A percentile compares a stretch with the other conserved stretches of the same genome.
Evolutionary conservation across 30 jellyfish, hydroid and myxozoan genomes (phyloP).

Genomic region (Turritopsis rubra): DNA sequence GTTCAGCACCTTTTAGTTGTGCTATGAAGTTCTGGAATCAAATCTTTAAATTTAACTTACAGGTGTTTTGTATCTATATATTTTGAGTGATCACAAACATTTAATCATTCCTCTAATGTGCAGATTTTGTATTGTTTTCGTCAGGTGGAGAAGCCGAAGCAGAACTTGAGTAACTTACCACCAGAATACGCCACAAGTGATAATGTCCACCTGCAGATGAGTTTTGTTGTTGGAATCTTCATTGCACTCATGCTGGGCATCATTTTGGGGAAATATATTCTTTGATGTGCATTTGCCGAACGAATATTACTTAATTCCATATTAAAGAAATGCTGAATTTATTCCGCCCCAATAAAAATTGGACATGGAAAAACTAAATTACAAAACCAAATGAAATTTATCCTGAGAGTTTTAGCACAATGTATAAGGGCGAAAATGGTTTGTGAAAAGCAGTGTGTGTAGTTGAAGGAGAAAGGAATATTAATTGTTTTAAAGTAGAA

Average conservation of each 20-base stretch:
- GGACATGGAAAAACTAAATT: neutral
- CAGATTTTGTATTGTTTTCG: no score
- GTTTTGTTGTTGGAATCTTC: neutral
- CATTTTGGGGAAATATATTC: constrained; percentile 1
- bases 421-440: neutral
- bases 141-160: neutral
- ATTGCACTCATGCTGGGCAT: neutral
- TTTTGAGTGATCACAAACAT: no score
- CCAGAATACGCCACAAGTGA: neutral
- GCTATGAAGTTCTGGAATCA: no score
- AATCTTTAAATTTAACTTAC: no score
- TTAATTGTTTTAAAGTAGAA: neutral
- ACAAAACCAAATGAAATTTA: neutral
- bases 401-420: neutral
- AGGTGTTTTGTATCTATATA: no score
- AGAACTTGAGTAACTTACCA: neutral
- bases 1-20: no score
- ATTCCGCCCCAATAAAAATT: neutral
- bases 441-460: no score
- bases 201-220: neutral
- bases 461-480: no score
- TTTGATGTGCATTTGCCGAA: neutral
- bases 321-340: neutral
- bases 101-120: no score
- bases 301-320: no score